Evolutionary conservation across 2,113 vertebrate species (phyloP).

Genomic region (Indri indri): DNA sequence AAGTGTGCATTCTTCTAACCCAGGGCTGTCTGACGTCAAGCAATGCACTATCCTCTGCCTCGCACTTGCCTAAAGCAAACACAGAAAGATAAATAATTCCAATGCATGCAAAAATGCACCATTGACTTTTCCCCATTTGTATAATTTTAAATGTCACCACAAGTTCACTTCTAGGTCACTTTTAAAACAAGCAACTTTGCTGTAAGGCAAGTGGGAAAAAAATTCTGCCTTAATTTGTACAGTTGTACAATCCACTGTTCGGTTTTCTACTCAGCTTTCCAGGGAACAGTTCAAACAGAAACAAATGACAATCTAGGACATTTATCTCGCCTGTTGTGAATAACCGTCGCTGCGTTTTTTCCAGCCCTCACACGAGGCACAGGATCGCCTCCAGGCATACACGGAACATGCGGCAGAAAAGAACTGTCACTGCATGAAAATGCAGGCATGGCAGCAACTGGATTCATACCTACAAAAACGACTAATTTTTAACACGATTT

Average conservation of each 20-base stretch:
- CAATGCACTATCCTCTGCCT: not conserved
- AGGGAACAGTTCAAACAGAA: slow-evolving; percentile 55
- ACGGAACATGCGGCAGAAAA: not conserved
- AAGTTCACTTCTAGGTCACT: slow-evolving; percentile 70
- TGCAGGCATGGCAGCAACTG: not conserved
- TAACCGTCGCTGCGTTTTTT: not conserved
- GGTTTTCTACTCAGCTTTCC: slow-evolving; percentile 41
- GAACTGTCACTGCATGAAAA: not conserved
- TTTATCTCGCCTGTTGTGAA: slow-evolving; percentile 4
- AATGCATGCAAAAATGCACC: not conserved
- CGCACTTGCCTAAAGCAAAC: slow-evolving; percentile 54
- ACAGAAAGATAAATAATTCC: slow-evolving; percentile 54
- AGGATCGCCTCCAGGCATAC: slow-evolving; percentile 14
- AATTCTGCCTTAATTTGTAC: not conserved
- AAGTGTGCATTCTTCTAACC: not conserved
- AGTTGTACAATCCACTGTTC: not conserved
- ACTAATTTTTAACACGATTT: not conserved
- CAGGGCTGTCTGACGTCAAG: not conserved
- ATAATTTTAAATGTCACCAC: slow-evolving; percentile 67
- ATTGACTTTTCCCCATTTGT: slow-evolving; percentile 43
- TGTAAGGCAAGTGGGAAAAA: slow-evolving; percentile 28
- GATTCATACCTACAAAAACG: not conserved
- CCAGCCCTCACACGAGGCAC: not conserved
- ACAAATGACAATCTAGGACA: slow-evolving; percentile 38
- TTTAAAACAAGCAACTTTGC: slow-evolving; percentile 66